These are phyloP conservation scores for Nasonia longicornis DNA, from an alignment of 1,140 invertebrate species.

Conservation along the genomic window DNA sequence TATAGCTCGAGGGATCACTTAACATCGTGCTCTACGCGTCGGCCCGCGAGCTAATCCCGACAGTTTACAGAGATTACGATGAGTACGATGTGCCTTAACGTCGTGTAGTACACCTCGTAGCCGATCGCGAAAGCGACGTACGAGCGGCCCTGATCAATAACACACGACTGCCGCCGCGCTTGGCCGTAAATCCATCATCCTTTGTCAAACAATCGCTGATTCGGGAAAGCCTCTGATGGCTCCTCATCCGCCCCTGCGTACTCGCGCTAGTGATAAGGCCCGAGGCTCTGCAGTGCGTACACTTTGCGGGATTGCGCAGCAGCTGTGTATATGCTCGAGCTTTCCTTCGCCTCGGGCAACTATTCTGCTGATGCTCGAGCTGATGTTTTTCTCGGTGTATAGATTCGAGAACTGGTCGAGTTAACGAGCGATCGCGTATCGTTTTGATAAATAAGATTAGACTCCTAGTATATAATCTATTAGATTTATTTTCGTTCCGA, in stretches of 20 bases:
- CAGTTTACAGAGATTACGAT: slow-evolving; percentile 43
- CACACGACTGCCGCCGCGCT: neutral
- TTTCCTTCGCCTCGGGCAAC: too few species aligned
- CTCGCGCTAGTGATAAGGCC: neutral
- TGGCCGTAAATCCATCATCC: slow-evolving; percentile 28
- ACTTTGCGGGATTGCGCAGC: too few species aligned
- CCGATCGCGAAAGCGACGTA: slow-evolving; percentile 4
- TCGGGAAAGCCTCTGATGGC: neutral
- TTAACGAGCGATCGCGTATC: too few species aligned
- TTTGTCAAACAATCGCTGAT: slow-evolving; percentile 27
- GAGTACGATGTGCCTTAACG: slow-evolving; percentile 34
- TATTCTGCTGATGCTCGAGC: too few species aligned
- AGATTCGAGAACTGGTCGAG: too few species aligned
- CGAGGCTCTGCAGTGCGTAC: neutral
- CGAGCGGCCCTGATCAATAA: slow-evolving; percentile 23
- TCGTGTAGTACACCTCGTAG: slow-evolving; percentile 16
- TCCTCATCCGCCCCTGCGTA: neutral
- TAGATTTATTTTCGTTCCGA: too few species aligned
- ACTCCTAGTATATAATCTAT: too few species aligned
- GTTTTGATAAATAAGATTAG: too few species aligned
- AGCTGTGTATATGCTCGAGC: too few species aligned
- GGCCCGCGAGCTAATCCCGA: slow-evolving; percentile 9
- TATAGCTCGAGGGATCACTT: neutral
- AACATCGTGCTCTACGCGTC: neutral
- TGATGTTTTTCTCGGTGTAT: too few species aligned